Base-by-base conservation (phyloP, 2,113 vertebrate genomes). In the Thymallus thymallus region DNA sequence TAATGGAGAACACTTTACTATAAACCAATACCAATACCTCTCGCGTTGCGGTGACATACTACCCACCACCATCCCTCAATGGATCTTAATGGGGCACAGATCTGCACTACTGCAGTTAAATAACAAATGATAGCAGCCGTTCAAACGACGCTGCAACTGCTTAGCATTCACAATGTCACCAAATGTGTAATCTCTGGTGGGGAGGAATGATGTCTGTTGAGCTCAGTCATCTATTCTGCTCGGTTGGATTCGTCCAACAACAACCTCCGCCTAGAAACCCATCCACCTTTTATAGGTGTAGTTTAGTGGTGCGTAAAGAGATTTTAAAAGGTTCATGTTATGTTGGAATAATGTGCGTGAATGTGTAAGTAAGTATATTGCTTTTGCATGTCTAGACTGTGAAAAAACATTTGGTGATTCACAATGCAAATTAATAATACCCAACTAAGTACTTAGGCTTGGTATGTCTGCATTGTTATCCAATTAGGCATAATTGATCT, bases 81-180 rank as follows among this genome's bases (percentile, higher is more conserved):
- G 56, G n/a, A 60, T 6, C 56, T 60, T 66, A 10, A 66, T 10
- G 18, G 13, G 20, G 64, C 18, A 35, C 6, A 66, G 23, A 46
- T 62, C 30, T 60, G 51, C 41, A 16, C 23, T 62, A 9, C 51
- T 20, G 9, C 6, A 24, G 74, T 64, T 58, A 56, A 62, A 77
- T 72, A 74, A 80, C 61, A 80, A 79, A 83, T 75, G 14, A 65
- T 73, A 48, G 29, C 20, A 35, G 51, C 69, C 20, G 32, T 14
- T 41, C 4, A 61, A 60, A 41, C 22, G 0, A 64, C 23, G 26
- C 56, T 68, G 60, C 63, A 74, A 71, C 80, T 79, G 75, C 41
- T 68, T 68, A 56, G 9, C 63, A 65, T 64, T 75, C 45, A 69
- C 74, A 10, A 29, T 61, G 60, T 60, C 41, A 7, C 22, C 2